Percentiles rank a stretch among this genome's conserved stretches.
phyloP scores from a whole-genome alignment of 2,888 invertebrate genomes.

The Lysandra bellargus region DNA sequence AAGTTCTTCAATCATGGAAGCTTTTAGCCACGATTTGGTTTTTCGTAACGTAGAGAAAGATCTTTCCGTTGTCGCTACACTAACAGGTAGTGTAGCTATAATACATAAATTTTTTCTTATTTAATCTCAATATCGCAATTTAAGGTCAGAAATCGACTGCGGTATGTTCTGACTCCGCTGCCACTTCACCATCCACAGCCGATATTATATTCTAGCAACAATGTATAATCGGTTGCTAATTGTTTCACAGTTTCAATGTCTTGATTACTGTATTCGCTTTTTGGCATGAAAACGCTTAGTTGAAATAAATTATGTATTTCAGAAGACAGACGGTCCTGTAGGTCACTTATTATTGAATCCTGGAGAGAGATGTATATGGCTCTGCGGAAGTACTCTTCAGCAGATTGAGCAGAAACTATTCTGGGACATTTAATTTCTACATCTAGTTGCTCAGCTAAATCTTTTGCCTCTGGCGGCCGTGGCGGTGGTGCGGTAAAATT shows the following conservation, averaged over 20 bases:
- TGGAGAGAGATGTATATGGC: constrained; percentile 47
- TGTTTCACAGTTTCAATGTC: constrained; percentile 39
- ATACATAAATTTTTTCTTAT: background rate
- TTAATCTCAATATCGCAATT: constrained; percentile 39
- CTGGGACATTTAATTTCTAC: constrained; percentile 43
- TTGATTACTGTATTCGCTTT: constrained; percentile 38
- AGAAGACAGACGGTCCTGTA: constrained; percentile 38
- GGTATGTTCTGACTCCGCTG: constrained; percentile 41
- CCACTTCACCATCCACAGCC: constrained; percentile 36
- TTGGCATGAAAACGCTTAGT: constrained; percentile 42
- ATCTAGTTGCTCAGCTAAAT: constrained; percentile 44
- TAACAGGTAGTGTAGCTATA: background rate
- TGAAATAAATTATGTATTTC: constrained; percentile 44
- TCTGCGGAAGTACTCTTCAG: constrained; percentile 42
- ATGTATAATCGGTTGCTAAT: constrained; percentile 32
- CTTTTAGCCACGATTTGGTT: background rate
- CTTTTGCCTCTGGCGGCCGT: constrained; percentile 38
- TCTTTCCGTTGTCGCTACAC: background rate
- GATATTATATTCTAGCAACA: background rate
- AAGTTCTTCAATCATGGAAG: background rate
- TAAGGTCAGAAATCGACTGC: constrained; percentile 42
- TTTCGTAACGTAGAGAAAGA: background rate
- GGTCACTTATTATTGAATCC: constrained; percentile 43
- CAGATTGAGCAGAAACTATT: constrained; percentile 38
- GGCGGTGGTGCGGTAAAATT: no score